phyloP scores from a whole-genome alignment of 2,888 invertebrate species.

The Byasa hedistus region DNA sequence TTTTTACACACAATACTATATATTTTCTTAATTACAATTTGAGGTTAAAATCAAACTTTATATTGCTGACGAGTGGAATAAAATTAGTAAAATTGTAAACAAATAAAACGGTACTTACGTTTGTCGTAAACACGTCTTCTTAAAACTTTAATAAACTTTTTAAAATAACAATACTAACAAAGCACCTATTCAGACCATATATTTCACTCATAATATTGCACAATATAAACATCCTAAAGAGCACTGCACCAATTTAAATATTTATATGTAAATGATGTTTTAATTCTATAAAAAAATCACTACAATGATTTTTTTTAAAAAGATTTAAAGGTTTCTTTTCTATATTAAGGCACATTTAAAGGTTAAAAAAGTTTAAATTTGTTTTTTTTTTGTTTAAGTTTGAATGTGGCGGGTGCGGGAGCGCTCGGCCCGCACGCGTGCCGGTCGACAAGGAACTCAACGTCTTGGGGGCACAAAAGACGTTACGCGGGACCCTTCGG shows the following conservation, averaged over 20 bases:
- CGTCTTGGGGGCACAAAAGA: slow-evolving; percentile 71
- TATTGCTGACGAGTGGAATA: neutral
- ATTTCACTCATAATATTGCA: slow-evolving; percentile 47
- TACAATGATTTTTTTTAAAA: no score
- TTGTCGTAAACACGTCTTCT: neutral
- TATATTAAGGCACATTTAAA: no score
- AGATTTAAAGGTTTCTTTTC: neutral
- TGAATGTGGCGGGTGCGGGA: slow-evolving; percentile 56
- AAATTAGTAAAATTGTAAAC: neutral
- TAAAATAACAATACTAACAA: slow-evolving; percentile 33
- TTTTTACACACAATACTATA: no score
- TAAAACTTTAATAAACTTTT: neutral
- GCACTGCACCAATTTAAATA: neutral
- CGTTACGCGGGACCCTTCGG: slow-evolving; percentile 71
- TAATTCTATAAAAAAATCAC: no score
- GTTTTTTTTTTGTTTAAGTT: slow-evolving; percentile 37
- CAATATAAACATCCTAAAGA: slow-evolving; percentile 28
- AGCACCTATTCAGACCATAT: slow-evolving; percentile 56
- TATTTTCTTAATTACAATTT: neutral
- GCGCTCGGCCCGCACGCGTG: slow-evolving; percentile 65
- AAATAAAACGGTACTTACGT: neutral
- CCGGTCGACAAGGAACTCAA: slow-evolving; percentile 72
- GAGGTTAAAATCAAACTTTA: neutral
- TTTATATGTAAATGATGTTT: neutral
- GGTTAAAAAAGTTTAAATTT: neutral